phyloP scores from a whole-genome alignment of 2,797 vertebrate genomes.

The Chelidonichthys spinosus region DNA sequence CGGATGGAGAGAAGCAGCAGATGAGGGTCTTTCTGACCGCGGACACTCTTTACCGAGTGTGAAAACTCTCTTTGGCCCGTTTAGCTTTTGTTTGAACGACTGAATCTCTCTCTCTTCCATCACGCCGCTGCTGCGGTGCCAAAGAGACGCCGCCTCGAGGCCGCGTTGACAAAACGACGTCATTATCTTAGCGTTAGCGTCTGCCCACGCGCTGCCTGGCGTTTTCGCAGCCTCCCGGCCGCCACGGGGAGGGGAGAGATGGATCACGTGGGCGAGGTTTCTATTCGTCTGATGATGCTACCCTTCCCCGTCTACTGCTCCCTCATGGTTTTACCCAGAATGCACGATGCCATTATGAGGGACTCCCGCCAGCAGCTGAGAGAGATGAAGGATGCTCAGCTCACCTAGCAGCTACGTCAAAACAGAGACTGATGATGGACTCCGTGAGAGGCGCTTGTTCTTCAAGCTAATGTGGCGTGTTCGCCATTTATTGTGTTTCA shows the following conservation, averaged over 20 bases:
- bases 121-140: constrained; percentile 64
- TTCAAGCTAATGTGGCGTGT: not conserved
- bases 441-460: not conserved
- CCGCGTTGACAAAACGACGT: constrained; percentile 75
- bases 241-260: constrained; percentile 54
- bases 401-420: constrained; percentile 22
- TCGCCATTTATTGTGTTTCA: constrained; percentile 18
- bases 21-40: constrained; percentile 53
- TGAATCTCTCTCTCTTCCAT: constrained; percentile 35
- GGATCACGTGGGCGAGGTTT: constrained; percentile 63
- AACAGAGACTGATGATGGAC: not conserved
- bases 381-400: constrained; percentile 23
- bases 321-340: constrained; percentile 47
- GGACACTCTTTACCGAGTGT: constrained; percentile 47
- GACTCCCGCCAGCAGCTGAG: constrained; percentile 24
- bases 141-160: constrained; percentile 62
- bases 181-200: constrained; percentile 78
- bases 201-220: constrained; percentile 76
- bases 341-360: constrained; percentile 51
- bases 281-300: constrained; percentile 43
- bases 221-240: constrained; percentile 71
- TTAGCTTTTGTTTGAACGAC: too few species aligned
- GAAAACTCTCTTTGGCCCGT: constrained; percentile 44
- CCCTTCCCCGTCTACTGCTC: constrained; percentile 42
- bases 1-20: constrained; percentile 42